Evolutionary conservation across 2,113 vertebrate species (phyloP).

Genomic region (Corythoichthys haematopterus): DNA sequence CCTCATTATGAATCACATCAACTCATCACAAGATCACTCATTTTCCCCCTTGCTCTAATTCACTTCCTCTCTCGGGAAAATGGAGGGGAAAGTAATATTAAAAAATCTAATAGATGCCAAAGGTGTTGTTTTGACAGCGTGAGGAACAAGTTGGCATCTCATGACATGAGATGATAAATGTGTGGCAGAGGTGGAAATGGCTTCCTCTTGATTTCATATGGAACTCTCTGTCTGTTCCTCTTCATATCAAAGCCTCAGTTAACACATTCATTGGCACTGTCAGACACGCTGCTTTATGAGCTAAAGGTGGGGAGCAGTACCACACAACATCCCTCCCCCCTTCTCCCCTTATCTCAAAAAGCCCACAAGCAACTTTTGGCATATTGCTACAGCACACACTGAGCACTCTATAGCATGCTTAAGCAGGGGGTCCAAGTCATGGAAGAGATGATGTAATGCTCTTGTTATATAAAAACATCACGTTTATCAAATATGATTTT

Average conservation of each 20-base stretch:
- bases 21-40: constrained; percentile 36
- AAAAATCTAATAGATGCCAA: constrained; percentile 52
- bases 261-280: constrained; percentile 62
- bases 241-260: constrained; percentile 52
- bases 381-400: constrained; percentile 20
- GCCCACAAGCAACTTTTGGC: constrained; percentile 37
- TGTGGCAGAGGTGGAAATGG: constrained; percentile 63
- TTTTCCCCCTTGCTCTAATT: constrained; percentile 34
- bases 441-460: not conserved
- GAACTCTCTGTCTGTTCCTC: constrained; percentile 57
- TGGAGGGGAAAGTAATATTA: constrained; percentile 28
- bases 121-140: constrained; percentile 62
- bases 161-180: constrained; percentile 65
- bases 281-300: constrained; percentile 42
- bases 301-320: constrained; percentile 34
- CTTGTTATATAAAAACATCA: not conserved
- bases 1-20: constrained; percentile 48
- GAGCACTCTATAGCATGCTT: not conserved
- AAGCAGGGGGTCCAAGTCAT: not conserved
- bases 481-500: not conserved
- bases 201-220: constrained; percentile 63
- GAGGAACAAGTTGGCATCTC: constrained; percentile 1
- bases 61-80: constrained; percentile 24
- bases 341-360: constrained; percentile 34
- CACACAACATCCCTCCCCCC: not conserved